Evolutionary conservation across 2,888 invertebrate genomes (phyloP), one percentile per base, ranked within the genome.

Genomic region (Calameuta filiformis): DNA sequence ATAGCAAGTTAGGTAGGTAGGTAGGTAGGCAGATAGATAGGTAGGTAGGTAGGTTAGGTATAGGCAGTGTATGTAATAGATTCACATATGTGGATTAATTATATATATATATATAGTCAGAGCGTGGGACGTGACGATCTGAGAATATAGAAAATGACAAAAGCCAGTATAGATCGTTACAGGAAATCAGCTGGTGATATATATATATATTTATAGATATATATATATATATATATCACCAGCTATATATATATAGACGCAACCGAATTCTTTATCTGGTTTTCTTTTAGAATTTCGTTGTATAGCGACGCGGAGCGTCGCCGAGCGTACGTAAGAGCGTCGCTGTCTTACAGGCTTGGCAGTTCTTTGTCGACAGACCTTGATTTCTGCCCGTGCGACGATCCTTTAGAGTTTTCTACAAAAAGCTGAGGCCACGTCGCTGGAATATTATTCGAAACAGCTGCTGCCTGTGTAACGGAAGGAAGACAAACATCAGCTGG

Each of bases 331-430:
- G 75, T 76, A 77, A 78, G 77, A 76, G 80, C 71, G 80, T 56
- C 56, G 56, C 56, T 23, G 56, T 23, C 23, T 56, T 9, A 23
- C 23, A 76, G 68, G 75, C 76, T 79, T 76, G 83, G 76, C 78
- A 79, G 69, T 33, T 79, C 83, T 86, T 87, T 87, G 87, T 87
- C 85, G 82, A 9, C 56, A 9, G 23, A 23, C 56, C 56, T 56
- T 56, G 56, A 56, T 56, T 56, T 56, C 56, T 23, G 56, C 23
- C 56, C 56, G 23, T 56, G 56, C 33, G 31, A 12, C 31, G 71
- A 71, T 77, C 82, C 81, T 83, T 85, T 84, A 84, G 80, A 79
- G 76, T 71, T 31, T 33, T 71, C n/a, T 31, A 71, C 71, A 34
- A 31, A 71, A 71, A 31, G 71, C 71, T 31, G 34, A 71, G 71